Evolutionary conservation across 2,797 vertebrate genomes (phyloP), one percentile per base, ranked within the genome.

Genomic region (Liparis tanakae): DNA sequence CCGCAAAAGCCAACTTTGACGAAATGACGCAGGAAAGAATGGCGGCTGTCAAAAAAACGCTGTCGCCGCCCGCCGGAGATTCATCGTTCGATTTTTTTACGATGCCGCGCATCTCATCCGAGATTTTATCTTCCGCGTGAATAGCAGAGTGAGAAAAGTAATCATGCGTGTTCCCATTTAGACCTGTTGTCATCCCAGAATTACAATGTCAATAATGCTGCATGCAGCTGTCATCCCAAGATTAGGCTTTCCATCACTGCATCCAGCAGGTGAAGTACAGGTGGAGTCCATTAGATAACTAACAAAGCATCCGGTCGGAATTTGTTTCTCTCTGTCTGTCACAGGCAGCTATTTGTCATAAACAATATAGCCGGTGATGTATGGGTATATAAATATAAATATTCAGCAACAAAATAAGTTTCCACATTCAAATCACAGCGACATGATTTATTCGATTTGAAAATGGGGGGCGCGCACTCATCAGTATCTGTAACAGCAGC

Each of bases 111-210:
- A 58, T 85, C 80, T 85, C 81, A 72, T 56, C 72, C 43, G 0
- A 80, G 76, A 80, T 89, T 90, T 83, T 72, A 90, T 92, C 88
- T 89, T 89, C 20, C 83, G 85, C 82, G 79, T 76, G 83, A 82
- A 80, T 74, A 68, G 17, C 61, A 13, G 66, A 65, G 82, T 73
- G 78, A 82, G 81, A 87, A 87, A 85, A 86, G 83, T 84, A 86
- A 89, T 90, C 82, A 82, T 41, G 25, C 10, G 56, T 62, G 73
- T 76, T 75, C 70, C 66, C 79, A 53, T 74, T 86, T 85, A 80
- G 88, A 90, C 84, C 81, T 65, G 81, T 64, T 83, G 86, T 83
- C 84, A 54, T 72, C 63, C 51, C 70, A 67, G 79, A 82, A 85
- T 85, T 79, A 76, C 66, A 87, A 84, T 89, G 86, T 82, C 85